Evolutionary conservation across 2,113 vertebrate genomes (phyloP), one percentile per base, ranked within the genome.

Genomic region (Ranitomeya variabilis): DNA sequence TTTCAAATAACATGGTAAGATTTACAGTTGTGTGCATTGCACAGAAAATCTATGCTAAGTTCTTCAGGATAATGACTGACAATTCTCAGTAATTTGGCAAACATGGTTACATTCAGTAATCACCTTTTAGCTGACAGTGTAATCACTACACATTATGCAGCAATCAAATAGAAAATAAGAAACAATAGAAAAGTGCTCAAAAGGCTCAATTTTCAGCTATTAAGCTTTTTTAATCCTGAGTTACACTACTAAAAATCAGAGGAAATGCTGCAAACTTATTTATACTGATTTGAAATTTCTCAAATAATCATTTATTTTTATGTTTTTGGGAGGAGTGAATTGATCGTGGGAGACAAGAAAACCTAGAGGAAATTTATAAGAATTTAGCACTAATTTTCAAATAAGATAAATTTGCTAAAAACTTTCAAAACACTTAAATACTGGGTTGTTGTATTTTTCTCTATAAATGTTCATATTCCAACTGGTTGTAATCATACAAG

Each of bases 101-200:
- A 78, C 51, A n/a, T 78, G 54, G 76, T 78, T 78, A 78, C 76
- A 54, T 54, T 16, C 76, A 13, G 76, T 78, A 78, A 78, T 78
- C 76, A 78, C 76, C 76, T 78, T 78, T 54, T 54, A 78, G 45
- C 76, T 78, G 76, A 78, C 45, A 78, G 45, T 78, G 76, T 78
- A 78, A 78, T 78, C 76, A 78, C 76, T 78, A 54, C 76, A 78
- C 45, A 78, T 78, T 78, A 78, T 78, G 76, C 76, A 54, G 76
- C 76, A 78, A 78, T 78, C 76, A 78, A 54, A 78, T 3, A 54
- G 45, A 78, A 78, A 78, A 54, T 12, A 78, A 54, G 26, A 54
- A 78, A 78, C 76, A 78, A 78, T 78, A 78, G 45, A 54, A 78
- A 77, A 78, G n/a, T 78, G 76, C 76, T 78, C 19, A 54, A 54